Base-by-base conservation (phyloP, 2,797 vertebrate species). In the Periophthalmus magnuspinnatus region DNA sequence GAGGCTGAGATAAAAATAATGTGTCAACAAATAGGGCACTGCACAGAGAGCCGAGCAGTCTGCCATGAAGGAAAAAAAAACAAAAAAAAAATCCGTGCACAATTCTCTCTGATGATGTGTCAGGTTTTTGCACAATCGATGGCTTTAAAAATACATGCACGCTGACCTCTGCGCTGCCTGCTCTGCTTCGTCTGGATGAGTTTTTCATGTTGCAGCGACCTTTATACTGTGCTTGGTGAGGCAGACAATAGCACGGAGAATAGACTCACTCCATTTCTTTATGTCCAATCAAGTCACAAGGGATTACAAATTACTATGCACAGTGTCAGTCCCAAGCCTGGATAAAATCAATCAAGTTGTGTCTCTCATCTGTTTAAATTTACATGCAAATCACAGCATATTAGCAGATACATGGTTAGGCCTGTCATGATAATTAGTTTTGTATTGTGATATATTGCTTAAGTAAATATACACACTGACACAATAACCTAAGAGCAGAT, bases 71-170 rank as follows among this genome's bases (percentile, higher is more conserved):
- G 24, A 76, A 70, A 57, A n/a, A n/a, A n/a, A n/a, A n/a, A n/a
- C n/a, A n/a, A n/a, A n/a, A n/a, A n/a, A n/a, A 57, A 32, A 57
- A 57, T 3, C 36, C 19, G 71, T 33, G 57, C 38, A n/a, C 32
- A 10, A 72, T 67, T 63, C 61, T 63, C 57, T 80, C 57, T 74
- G 76, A 80, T 86, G 84, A 86, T 75, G 77, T 78, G 75, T 80
- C 77, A 78, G 70, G 68, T 72, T 85, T 60, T 65, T 84, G 69
- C 69, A 48, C 68, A 78, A 82, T 84, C 74, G 34, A 82, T 76
- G 63, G 62, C 72, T 82, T 83, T 75, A 81, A 76, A 81, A 83
- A 81, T 71, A 77, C 61, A 83, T 61, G 71, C 66, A 60, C 74
- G 70, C 74, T 81, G 73, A 84, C 81, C 80, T 79, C 75, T 78